These are phyloP conservation scores for Anguilla pacifica DNA, from an alignment of 2,797 vertebrate genomes.

Conservation along the genomic window DNA sequence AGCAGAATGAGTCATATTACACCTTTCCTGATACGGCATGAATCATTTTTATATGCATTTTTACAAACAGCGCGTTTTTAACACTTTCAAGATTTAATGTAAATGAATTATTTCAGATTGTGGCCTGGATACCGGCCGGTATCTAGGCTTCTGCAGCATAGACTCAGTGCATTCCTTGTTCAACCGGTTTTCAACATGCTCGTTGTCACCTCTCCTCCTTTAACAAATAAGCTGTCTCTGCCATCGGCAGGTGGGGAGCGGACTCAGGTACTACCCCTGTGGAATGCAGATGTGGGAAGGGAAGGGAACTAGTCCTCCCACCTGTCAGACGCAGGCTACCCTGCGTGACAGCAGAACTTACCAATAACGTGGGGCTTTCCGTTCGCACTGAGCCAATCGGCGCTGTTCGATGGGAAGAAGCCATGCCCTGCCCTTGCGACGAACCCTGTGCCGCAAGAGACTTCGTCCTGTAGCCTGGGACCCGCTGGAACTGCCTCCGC, in stretches of 20 bases:
- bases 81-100: not conserved
- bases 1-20: not conserved
- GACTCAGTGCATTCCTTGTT: not conserved
- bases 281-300: not conserved
- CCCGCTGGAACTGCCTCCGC: not conserved
- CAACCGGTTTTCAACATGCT: not conserved
- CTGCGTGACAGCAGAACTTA: not conserved
- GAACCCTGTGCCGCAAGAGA: not conserved
- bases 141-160: not conserved
- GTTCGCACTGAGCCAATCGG: not conserved
- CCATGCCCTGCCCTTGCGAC: not conserved
- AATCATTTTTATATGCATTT: not conserved
- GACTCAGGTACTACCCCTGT: not conserved
- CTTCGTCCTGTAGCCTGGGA: not conserved
- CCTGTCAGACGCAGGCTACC: not conserved
- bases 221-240: not conserved
- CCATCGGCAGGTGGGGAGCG: not conserved
- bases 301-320: not conserved
- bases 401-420: not conserved
- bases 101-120: not conserved
- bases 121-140: not conserved
- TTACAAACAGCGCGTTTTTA: not conserved
- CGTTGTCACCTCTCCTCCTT: not conserved
- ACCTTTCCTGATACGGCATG: not conserved
- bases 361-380: not conserved